phyloP scores from a whole-genome alignment of 2,113 vertebrate species.

The Diadophis punctatus region DNA sequence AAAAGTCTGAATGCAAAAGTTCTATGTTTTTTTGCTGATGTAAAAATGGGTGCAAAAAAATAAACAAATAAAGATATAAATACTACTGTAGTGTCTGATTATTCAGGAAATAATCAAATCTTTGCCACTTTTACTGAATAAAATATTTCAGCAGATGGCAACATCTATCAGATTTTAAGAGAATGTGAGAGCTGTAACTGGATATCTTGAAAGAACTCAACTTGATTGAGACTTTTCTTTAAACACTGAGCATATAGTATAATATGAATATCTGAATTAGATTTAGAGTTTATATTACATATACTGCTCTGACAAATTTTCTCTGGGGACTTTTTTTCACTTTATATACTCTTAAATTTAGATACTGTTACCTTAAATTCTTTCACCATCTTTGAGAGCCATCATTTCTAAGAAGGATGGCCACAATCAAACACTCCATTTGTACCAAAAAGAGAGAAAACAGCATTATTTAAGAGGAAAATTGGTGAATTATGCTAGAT shows the following conservation, averaged over 20 bases:
- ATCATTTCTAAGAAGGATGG: neutral
- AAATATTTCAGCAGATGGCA: neutral
- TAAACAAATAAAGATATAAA: neutral
- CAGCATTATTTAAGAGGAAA: neutral
- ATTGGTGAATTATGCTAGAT: neutral
- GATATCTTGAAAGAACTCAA: neutral
- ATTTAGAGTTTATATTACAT: neutral
- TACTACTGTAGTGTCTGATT: neutral
- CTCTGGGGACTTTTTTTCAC: neutral
- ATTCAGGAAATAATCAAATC: neutral
- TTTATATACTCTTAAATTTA: neutral
- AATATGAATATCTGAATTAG: neutral
- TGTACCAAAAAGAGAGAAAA: neutral
- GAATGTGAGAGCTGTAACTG: neutral
- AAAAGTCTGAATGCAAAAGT: neutral
- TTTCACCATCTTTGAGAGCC: neutral
- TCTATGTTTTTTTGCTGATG: neutral
- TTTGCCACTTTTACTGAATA: neutral
- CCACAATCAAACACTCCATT: neutral
- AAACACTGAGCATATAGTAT: neutral
- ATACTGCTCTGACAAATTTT: neutral
- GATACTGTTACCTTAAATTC: neutral
- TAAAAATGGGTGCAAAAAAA: neutral
- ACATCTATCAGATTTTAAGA: neutral
- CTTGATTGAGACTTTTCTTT: neutral